These are phyloP conservation scores for Sylvilagus floridanus DNA, from an alignment of 2,797 vertebrate genomes.

Conservation along the genomic window DNA sequence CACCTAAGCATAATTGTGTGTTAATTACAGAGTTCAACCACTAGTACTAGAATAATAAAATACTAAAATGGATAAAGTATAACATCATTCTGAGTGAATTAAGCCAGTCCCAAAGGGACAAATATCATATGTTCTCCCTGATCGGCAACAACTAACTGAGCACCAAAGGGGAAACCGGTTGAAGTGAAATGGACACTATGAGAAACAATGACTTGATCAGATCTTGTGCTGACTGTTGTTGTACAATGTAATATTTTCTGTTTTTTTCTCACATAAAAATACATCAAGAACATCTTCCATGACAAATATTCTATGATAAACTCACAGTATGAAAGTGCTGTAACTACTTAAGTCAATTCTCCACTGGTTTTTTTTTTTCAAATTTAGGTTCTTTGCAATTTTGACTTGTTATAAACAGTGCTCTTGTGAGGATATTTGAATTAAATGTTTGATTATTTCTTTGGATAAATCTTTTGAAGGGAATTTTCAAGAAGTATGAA, in stretches of 20 bases:
- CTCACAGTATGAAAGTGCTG: neutral
- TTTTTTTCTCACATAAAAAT: neutral
- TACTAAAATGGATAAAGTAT: too few relatives aligned
- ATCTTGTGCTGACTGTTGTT: too few relatives aligned
- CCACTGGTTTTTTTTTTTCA: neutral
- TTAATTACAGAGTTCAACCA: too few relatives aligned
- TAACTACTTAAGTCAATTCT: slow-evolving; percentile 35
- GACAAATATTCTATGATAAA: slow-evolving; percentile 45
- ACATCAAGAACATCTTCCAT: neutral
- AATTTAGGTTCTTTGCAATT: slow-evolving; percentile 28
- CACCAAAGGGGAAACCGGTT: too few relatives aligned
- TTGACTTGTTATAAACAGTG: slow-evolving; percentile 26
- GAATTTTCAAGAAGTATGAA: slow-evolving; percentile 54
- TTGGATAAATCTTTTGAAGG: slow-evolving; percentile 29
- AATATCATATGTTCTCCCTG: too few relatives aligned
- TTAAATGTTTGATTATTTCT: slow-evolving; percentile 30
- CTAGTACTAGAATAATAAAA: too few relatives aligned
- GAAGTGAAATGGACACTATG: too few relatives aligned
- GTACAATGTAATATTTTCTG: neutral
- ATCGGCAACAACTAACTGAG: too few relatives aligned
- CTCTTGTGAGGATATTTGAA: slow-evolving; percentile 10
- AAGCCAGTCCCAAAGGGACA: too few relatives aligned
- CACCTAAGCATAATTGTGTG: too few relatives aligned
- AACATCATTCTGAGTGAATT: too few relatives aligned
- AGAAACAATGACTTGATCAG: too few relatives aligned